Evolutionary conservation across 2,797 vertebrate genomes (phyloP), one percentile per base, ranked within the genome.

Genomic region (Streptopelia turtur): DNA sequence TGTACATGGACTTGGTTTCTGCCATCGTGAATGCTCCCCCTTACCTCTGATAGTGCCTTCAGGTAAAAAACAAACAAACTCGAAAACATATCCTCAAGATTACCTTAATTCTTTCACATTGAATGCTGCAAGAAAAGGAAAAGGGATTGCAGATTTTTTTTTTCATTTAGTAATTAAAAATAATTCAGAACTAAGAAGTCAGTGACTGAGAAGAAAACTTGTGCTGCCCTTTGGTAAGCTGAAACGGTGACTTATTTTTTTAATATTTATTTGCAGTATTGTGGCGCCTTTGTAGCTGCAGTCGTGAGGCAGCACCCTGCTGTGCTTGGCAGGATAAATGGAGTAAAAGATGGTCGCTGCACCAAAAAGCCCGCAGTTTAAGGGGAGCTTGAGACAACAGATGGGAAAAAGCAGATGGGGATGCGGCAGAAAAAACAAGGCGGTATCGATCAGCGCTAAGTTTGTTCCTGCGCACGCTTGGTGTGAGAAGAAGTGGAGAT

Each of bases 401-500:
- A 97, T 97, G 96, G 96, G 83, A 41, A 95, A 95, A 97, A 95
- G 89, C 96, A 96, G 95, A 97, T 96, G 96, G 96, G 90, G 80
- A 90, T 90, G 88, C 21, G 1, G 64, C 82, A 92, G 86, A 70
- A 94, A 83, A 92, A 77, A 6, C 52, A 37, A 64, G 92, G 86
- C 49, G 0, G 49, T 49, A 74, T 77, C 55, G 70, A 97, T 93
- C 86, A 53, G 77, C 4, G 13, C 81, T 70, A 22, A 53, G 89
- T 74, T 90, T 87, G 75, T 94, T 88, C 59, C 77, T 63, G 83
- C 43, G 70, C 74, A 10, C 30, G 76, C 66, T 76, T 2, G n/a
- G 30, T 41, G 59, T 6, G n/a, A 4, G 47, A 57, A 89, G 49
- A 45, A 94, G 41, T 6, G 20, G 31, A 43, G 83, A 69, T 3